Evolutionary conservation across 2,113 vertebrate genomes (phyloP), one percentile per base, ranked within the genome.

Genomic region (Psammodynastes pulverulentus): DNA sequence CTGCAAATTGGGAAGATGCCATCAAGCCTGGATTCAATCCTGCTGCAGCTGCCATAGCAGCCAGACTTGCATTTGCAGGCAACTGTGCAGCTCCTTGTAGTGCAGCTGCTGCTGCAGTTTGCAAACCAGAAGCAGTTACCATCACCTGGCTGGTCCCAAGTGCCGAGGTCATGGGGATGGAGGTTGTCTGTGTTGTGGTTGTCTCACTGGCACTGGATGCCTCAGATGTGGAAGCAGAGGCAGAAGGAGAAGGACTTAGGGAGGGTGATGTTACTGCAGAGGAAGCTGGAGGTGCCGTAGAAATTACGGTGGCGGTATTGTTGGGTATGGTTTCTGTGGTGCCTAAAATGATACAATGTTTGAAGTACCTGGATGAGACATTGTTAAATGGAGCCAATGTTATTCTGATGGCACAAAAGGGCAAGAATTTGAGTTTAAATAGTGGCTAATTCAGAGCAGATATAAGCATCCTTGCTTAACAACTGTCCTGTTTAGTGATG

Each of bases 21-120:
- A 99, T 99, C 94, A 99, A 97, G 93, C 98, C 98, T n/a, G 99
- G 98, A 97, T 97, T 98, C 46, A 99, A 98, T 5, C 99, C 99
- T 4, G 99, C 99, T 19, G 99, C 99, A 45, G 99, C 99, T 79
- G 99, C 99, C 99, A 99, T 99, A 89, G 99, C 99, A 26, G 99
- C 99, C 24, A 99, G 98, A 95, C 98, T 99, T 90, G 99, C 98
- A 10, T 98, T 99, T 95, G 98, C 97, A 95, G 99, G 98, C 96
- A 99, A 93, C 97, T 98, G 99, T 1, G 98, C 94, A 91, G 97
- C 98, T 84, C 98, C 97, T 95, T 99, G 99, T 94, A 99, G 97
- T 0, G 99, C 98, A 0, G 99, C 98, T 3, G 98, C 97, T 3
- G 98, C 98, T 8, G 98, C 98, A 5, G 97, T 98, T 92, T 98